phyloP scores from a whole-genome alignment of 2,113 vertebrate genomes.

The Calyptommatus sinebrachiatus region DNA sequence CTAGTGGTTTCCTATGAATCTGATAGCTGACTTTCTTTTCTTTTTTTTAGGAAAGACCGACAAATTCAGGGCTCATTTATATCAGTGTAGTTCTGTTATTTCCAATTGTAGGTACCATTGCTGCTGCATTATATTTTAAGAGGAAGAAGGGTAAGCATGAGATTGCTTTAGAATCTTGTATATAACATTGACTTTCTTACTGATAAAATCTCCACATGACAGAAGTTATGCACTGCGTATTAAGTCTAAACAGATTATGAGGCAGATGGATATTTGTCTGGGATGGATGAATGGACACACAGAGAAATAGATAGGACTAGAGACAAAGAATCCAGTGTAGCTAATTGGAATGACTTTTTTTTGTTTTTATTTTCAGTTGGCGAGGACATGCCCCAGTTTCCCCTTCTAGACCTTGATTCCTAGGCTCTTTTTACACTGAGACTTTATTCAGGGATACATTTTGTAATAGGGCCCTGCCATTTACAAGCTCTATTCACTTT shows the following conservation, averaged over 20 bases:
- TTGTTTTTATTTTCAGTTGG: neutral
- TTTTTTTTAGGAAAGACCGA: slow-evolving; percentile 20
- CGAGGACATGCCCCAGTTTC: no score
- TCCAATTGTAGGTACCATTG: neutral
- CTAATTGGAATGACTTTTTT: no score
- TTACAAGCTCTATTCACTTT: no score
- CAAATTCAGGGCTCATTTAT: neutral
- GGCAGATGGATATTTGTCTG: neutral
- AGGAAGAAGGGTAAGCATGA: slow-evolving; percentile 42
- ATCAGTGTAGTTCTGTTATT: slow-evolving; percentile 28
- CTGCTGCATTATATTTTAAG: neutral
- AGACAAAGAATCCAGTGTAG: neutral
- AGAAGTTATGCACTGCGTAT: neutral
- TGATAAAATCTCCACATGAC: neutral
- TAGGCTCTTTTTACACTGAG: no score
- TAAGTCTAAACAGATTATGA: neutral
- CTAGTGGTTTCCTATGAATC: neutral
- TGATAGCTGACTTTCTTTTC: neutral
- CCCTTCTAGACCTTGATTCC: no score
- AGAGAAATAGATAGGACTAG: neutral
- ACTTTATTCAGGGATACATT: no score
- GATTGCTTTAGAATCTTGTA: neutral
- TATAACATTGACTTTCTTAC: no score
- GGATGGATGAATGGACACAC: no score
- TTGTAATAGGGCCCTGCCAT: no score